Conservation (phyloP, 2,888 invertebrate genomes). For the Hydraecia micacea region DNA sequence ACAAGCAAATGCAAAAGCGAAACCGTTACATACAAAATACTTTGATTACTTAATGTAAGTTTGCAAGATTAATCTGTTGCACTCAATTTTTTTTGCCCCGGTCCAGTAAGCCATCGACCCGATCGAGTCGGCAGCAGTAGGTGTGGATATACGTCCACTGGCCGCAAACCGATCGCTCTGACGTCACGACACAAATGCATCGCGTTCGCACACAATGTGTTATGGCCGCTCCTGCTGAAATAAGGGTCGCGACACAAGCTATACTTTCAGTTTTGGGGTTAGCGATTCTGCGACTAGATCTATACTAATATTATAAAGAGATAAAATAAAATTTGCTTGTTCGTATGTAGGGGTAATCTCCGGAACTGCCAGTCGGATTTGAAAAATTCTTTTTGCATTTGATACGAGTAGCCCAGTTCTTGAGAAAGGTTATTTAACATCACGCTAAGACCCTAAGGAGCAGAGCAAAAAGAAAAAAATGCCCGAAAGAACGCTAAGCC, state of each 20-base stretch:
- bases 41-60: slow-evolving; percentile 21
- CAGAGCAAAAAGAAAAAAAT: too few relatives aligned
- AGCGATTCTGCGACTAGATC: neutral
- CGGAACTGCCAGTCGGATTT: too few relatives aligned
- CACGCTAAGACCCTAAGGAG: too few relatives aligned
- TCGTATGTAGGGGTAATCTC: too few relatives aligned
- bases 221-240: slow-evolving; percentile 41
- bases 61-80: slow-evolving; percentile 42
- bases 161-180: slow-evolving; percentile 39
- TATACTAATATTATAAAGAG: too few relatives aligned
- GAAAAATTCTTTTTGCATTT: too few relatives aligned
- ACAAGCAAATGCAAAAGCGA: neutral
- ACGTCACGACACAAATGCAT: slow-evolving; percentile 62
- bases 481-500: too few relatives aligned
- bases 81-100: slow-evolving; percentile 30
- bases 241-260: slow-evolving; percentile 22
- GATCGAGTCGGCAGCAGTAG: neutral
- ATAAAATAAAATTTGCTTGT: too few relatives aligned
- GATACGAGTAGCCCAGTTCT: too few relatives aligned
- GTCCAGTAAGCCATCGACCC: slow-evolving; percentile 32
- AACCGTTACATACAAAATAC: slow-evolving; percentile 10
- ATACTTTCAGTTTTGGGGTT: neutral
- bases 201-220: slow-evolving; percentile 57
- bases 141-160: slow-evolving; percentile 32
- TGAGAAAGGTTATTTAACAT: too few relatives aligned